Evolutionary conservation across 2,113 vertebrate genomes (phyloP), one percentile per base, ranked within the genome.

Genomic region (Stigmatopora nigra): DNA sequence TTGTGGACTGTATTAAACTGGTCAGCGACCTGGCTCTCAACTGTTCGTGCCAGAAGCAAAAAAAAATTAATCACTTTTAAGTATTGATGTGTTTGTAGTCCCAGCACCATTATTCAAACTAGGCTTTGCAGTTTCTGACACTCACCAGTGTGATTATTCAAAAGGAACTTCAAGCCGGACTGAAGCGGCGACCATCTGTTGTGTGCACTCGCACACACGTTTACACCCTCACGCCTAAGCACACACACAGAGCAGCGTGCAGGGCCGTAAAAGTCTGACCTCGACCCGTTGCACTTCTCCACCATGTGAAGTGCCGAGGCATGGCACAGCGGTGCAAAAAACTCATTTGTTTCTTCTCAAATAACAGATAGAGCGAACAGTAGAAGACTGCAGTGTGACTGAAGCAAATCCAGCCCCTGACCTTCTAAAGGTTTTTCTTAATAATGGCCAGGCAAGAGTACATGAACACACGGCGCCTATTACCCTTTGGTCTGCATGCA

Each of bases 341-440:
- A 56, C 66, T 72, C 64, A 51, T 79, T 86, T 64, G 47, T 79
- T 80, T 79, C 74, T 74, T 71, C 67, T 71, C 76, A 87, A 81
- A 86, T 59, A 78, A 84, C 79, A 66, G 75, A 82, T 77, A 67
- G 81, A 81, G 70, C 76, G 79, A 31, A 72, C 68, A 74, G 78
- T 69, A 74, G 71, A 69, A 65, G 38, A 67, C 65, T 2, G 60
- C 66, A 48, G 76, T 78, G 78, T 70, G 76, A 82, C 41, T 36
- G 36, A 62, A 64, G 65, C 65, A 58, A 68, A 70, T 61, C 69
- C 73, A 53, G 62, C 67, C 72, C 63, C 69, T 67, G 57, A 64
- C 68, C 66, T 69, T 35, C 48, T 47, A 68, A 61, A 45, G 68
- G 64, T 52, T 76, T 59, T 68, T 69, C 60, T 60, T 20, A 20